phyloP scores from a whole-genome alignment of 2,797 vertebrate genomes.

The Lacerta agilis region DNA sequence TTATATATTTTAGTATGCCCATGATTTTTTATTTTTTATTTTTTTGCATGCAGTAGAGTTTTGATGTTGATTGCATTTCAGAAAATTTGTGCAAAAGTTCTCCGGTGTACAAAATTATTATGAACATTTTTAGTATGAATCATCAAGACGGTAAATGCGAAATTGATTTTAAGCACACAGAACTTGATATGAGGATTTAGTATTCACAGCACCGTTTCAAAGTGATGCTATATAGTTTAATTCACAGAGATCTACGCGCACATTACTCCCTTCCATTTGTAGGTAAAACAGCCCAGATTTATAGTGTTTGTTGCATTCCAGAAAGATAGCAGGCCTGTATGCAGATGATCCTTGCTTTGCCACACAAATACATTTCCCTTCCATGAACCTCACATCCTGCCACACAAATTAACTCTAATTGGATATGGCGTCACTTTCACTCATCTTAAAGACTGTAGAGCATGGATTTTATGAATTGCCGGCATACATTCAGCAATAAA shows the following conservation, averaged over 20 bases:
- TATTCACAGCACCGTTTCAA: neutral
- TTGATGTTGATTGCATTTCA: slow-evolving; percentile 20
- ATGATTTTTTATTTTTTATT: neutral
- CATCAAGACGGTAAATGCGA: slow-evolving; percentile 18
- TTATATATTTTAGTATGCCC: neutral
- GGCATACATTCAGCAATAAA: neutral
- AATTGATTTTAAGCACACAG: slow-evolving; percentile 23
- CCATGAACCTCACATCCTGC: neutral
- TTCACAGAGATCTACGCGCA: slow-evolving; percentile 17
- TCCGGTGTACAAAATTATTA: slow-evolving; percentile 33
- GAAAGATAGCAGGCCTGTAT: neutral
- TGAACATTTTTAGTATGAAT: slow-evolving; percentile 32
- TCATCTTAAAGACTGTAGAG: neutral
- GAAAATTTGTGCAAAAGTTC: fast-evolving
- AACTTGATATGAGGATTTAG: slow-evolving; percentile 3
- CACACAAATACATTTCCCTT: neutral
- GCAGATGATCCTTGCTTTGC: neutral
- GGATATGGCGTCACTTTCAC: slow-evolving; percentile 3
- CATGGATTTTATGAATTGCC: slow-evolving; percentile 14
- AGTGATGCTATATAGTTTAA: slow-evolving; percentile 24
- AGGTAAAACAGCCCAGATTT: slow-evolving; percentile 29
- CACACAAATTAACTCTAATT: slow-evolving; percentile 19
- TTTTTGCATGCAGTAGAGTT: neutral
- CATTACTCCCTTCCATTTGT: slow-evolving; percentile 13
- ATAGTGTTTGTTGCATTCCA: neutral